Conservation (phyloP, 1,140 invertebrate genomes). For the Trachymyrmex septentrionalis region DNA sequence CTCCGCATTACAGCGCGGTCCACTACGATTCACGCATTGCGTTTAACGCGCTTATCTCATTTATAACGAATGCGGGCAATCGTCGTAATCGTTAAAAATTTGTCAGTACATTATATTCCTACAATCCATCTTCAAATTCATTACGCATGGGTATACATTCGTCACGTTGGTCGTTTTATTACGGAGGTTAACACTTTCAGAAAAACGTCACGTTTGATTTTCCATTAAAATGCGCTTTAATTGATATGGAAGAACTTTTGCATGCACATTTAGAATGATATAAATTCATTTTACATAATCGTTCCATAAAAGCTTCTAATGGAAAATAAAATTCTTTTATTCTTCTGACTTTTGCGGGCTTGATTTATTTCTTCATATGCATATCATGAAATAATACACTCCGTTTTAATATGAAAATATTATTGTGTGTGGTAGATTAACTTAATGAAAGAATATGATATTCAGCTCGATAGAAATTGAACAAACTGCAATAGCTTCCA, state of each 20-base stretch:
- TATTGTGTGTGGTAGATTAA: neutral
- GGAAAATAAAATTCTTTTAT: conserved; percentile 9
- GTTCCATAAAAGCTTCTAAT: neutral
- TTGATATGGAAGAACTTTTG: neutral
- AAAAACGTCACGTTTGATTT: neutral
- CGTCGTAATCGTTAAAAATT: conserved; percentile 39
- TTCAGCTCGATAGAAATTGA: conserved; percentile 11
- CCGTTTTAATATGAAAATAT: neutral
- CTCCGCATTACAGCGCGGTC: conserved; percentile 30
- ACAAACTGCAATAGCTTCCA: conserved; percentile 17
- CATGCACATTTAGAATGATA: neutral
- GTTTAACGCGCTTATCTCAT: conserved; percentile 27
- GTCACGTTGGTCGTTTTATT: neutral
- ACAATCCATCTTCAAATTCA: conserved; percentile 39
- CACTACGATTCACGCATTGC: neutral
- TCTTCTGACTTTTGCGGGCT: neutral
- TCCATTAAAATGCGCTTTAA: conserved; percentile 6
- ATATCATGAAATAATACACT: neutral
- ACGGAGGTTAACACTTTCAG: neutral
- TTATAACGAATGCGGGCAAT: conserved; percentile 3
- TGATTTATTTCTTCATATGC: neutral
- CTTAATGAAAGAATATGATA: conserved; percentile 12
- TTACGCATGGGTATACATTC: neutral
- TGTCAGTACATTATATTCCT: conserved; percentile 2
- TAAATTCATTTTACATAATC: neutral